phyloP scores from a whole-genome alignment of 2,888 invertebrate genomes.

The Calephelis perditalis region DNA sequence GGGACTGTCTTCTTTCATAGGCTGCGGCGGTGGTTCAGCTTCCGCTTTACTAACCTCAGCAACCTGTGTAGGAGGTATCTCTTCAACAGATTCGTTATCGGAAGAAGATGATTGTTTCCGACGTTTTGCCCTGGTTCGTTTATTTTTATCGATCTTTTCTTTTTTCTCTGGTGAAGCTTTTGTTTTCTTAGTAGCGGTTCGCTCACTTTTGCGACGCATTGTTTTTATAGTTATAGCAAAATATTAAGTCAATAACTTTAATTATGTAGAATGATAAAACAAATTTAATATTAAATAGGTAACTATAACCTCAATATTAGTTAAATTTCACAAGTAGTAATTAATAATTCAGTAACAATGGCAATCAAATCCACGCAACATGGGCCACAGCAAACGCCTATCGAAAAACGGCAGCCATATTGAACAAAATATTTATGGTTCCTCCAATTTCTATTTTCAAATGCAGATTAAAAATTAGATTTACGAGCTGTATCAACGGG shows the following conservation, averaged over 20 bases:
- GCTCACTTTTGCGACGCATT: conserved; percentile 89
- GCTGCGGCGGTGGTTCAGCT: conserved; percentile 43
- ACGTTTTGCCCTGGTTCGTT: conserved; percentile 73
- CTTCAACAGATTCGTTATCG: conserved; percentile 70
- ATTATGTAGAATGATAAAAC: too few species aligned
- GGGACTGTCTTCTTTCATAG: conserved; percentile 50
- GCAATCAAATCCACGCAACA: too few species aligned
- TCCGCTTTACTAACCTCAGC: conserved; percentile 42
- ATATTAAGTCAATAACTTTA: too few species aligned
- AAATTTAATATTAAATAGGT: too few species aligned
- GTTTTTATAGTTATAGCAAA: conserved; percentile 20
- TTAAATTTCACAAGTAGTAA: too few species aligned
- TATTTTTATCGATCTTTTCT: conserved; percentile 73
- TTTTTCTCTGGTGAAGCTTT: conserved; percentile 83
- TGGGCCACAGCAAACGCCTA: too few species aligned
- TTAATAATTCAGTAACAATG: too few species aligned
- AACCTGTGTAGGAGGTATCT: conserved; percentile 45
- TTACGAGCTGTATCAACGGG: too few species aligned
- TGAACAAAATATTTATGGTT: conserved; percentile 13
- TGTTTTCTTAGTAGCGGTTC: conserved; percentile 79
- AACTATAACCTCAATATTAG: too few species aligned
- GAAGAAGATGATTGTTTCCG: conserved; percentile 77
- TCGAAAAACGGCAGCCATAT: conserved; percentile 22
- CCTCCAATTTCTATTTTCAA: too few species aligned
- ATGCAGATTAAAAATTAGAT: too few species aligned